phyloP scores from a whole-genome alignment of 2,113 vertebrate genomes.

The Chaetops frenatus region DNA sequence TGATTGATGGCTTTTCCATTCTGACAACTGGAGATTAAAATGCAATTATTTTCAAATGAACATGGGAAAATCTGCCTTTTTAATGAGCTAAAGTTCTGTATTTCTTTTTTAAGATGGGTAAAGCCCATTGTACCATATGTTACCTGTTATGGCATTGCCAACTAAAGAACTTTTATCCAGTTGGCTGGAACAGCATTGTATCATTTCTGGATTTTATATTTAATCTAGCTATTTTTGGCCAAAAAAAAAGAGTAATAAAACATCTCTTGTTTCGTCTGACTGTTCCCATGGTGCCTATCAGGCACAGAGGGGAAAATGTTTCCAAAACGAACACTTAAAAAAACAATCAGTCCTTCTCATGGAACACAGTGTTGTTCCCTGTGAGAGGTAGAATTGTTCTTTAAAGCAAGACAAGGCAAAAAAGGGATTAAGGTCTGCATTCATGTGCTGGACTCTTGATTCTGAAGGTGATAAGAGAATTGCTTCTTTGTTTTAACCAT shows the following conservation, averaged over 20 bases:
- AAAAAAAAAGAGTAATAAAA: neutral
- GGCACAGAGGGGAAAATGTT: neutral
- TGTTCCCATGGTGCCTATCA: neutral
- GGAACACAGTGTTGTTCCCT: neutral
- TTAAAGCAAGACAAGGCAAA: neutral
- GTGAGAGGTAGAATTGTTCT: neutral
- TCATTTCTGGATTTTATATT: neutral
- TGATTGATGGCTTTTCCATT: neutral
- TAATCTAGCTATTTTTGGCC: neutral
- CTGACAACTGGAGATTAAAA: neutral
- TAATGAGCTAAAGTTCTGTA: neutral
- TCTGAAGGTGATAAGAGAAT: neutral
- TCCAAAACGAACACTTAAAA: neutral
- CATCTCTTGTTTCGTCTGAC: neutral
- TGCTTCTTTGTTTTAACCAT: neutral
- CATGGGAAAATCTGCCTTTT: neutral
- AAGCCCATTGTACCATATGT: neutral
- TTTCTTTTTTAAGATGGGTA: neutral
- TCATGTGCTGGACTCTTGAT: neutral
- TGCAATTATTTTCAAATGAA: neutral
- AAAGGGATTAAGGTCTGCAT: neutral
- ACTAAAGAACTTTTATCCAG: neutral
- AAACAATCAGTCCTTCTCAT: neutral
- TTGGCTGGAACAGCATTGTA: neutral
- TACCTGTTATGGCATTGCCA: neutral